Conservation (phyloP, 2,113 vertebrate species). For the Perca schrenkii region DNA sequence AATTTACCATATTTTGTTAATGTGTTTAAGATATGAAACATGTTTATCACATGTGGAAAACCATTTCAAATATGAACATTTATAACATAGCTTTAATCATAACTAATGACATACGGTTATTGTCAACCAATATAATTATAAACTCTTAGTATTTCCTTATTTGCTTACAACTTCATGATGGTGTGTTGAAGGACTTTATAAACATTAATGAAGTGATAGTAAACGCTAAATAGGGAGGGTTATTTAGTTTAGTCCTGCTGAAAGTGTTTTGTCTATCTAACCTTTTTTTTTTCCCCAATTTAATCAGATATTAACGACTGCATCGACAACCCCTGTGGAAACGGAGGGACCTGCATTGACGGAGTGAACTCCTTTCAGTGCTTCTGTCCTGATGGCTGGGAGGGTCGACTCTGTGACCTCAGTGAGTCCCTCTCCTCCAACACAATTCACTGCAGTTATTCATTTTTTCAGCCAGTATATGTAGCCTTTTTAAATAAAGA, state of each 20-base stretch:
- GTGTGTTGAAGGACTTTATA: background rate
- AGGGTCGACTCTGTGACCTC: constrained; percentile 92
- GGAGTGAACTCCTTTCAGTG: constrained; percentile 93
- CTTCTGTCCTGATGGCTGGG: constrained; percentile 96
- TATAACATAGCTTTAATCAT: background rate
- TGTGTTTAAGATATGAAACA: background rate
- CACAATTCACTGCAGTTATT: background rate
- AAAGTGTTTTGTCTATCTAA: background rate
- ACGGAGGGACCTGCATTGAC: constrained; percentile 95
- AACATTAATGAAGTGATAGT: background rate
- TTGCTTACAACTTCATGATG: background rate
- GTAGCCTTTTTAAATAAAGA: background rate
- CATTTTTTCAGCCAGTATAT: background rate
- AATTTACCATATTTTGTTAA: background rate
- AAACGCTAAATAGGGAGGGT: background rate
- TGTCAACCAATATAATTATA: background rate
- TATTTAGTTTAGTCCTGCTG: background rate
- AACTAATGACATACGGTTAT: background rate
- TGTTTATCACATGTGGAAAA: background rate
- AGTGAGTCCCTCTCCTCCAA: constrained; percentile 84
- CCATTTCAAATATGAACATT: background rate
- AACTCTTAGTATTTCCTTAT: background rate
- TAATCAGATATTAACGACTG: constrained; percentile 94
- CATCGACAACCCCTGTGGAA: constrained; percentile 88
- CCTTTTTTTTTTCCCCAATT: background rate